Conservation (phyloP, 2,888 invertebrate genomes). For the Nymphalis urticae region DNA sequence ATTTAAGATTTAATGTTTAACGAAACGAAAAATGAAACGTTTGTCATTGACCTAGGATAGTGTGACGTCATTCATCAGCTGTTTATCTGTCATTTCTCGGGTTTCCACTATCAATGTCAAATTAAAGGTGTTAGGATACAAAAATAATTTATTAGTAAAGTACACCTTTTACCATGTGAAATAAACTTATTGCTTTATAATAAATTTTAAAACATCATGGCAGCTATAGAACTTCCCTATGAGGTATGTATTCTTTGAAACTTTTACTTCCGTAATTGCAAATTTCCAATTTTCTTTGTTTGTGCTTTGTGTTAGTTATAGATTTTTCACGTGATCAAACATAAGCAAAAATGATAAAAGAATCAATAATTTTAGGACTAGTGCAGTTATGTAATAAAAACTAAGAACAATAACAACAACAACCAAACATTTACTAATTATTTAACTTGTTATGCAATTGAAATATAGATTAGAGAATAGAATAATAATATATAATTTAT, state of each 20-base stretch:
- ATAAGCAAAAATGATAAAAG: slow-evolving; percentile 14
- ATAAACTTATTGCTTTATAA: slow-evolving; percentile 7
- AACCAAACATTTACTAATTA: not conserved
- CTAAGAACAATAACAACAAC: not conserved
- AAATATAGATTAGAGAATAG: not conserved
- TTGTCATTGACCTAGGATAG: slow-evolving; percentile 8
- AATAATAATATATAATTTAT: no score
- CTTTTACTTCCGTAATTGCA: slow-evolving; percentile 25
- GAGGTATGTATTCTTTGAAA: slow-evolving; percentile 54
- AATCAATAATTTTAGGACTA: slow-evolving; percentile 14
- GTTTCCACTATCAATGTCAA: slow-evolving; percentile 33
- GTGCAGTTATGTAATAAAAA: not conserved
- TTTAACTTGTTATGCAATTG: not conserved
- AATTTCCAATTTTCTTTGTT: slow-evolving; percentile 54
- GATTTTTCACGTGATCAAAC: slow-evolving; percentile 68
- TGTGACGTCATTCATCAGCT: slow-evolving; percentile 32
- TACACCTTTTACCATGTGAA: slow-evolving; percentile 29
- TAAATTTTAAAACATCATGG: slow-evolving; percentile 24
- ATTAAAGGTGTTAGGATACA: slow-evolving; percentile 17
- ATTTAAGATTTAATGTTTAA: no score
- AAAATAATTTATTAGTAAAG: slow-evolving; percentile 1
- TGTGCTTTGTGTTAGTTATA: slow-evolving; percentile 46
- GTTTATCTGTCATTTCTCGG: slow-evolving; percentile 20
- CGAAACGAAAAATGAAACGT: not conserved
- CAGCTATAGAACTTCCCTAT: slow-evolving; percentile 65